A percentile compares a stretch with the other conserved stretches of the same genome.
These are phyloP conservation scores for Tachystola acroxantha DNA, from an alignment of 2,888 invertebrate genomes.

Conservation along the genomic window DNA sequence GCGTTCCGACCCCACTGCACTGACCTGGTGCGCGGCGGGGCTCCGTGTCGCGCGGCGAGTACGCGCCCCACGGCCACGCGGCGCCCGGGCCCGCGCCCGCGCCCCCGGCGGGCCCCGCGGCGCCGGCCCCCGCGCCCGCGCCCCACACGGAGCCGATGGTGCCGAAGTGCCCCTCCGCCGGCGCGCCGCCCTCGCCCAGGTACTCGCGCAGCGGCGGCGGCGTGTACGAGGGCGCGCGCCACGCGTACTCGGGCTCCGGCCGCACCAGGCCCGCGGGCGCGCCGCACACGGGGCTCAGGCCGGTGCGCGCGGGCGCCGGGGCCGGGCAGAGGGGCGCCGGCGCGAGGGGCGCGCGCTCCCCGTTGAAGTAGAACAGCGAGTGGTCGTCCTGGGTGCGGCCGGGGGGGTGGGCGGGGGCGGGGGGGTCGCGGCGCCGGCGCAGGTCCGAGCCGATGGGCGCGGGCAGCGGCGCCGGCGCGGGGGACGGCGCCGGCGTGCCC, in stretches of 20 bases:
- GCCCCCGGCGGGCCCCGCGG: conserved; percentile 32
- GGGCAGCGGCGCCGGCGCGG: conserved; percentile 24
- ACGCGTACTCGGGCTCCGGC: conserved; percentile 20
- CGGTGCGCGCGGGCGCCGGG: conserved; percentile 7
- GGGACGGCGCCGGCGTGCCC: conserved; percentile 10
- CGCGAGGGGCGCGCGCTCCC: conserved; percentile 7
- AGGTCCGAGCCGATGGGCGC: conserved; percentile 60
- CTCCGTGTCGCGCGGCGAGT: conserved; percentile 18
- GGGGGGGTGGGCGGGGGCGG: conserved; percentile 71
- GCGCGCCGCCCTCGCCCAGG: conserved; percentile 23
- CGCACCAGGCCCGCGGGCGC: conserved; percentile 12
- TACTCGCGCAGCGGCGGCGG: conserved; percentile 28
- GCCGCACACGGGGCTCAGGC: conserved; percentile 5
- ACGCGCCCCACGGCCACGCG: conserved; percentile 11
- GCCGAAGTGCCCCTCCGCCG: not conserved
- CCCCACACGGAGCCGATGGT: conserved; percentile 7
- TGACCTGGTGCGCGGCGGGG: conserved; percentile 7
- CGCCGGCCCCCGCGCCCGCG: conserved; percentile 15
- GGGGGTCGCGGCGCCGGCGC: conserved; percentile 26
- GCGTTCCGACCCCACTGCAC: not conserved
- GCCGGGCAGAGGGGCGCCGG: conserved; percentile 16
- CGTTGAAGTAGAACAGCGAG: conserved; percentile 70
- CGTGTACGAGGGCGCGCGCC: conserved; percentile 19
- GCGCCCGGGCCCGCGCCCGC: conserved; percentile 21
- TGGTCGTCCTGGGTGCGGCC: conserved; percentile 61